Base-by-base conservation (phyloP, 2,113 vertebrate species). In the Pungitius pungitius region DNA sequence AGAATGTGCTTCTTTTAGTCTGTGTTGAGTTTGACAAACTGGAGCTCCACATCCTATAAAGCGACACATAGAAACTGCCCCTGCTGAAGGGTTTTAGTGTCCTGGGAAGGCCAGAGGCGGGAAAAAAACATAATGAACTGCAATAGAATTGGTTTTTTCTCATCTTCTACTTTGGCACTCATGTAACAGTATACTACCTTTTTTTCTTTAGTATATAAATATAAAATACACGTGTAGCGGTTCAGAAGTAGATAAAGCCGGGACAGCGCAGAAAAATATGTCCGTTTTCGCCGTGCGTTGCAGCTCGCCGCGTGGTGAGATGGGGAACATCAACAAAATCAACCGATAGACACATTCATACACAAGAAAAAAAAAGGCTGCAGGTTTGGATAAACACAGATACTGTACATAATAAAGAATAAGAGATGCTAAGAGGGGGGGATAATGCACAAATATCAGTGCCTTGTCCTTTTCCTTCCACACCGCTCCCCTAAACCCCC, bases 121-220 rank as follows among this genome's bases (percentile, higher is more conserved):
- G 12, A n/a, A 1, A 55, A 43, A 73, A 65, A 82, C 59, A 73
- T 66, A 30, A 84, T 66, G 58, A 74, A 75, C 30, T 81, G 79
- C 58, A 57, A 81, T 80, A 85, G 55, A 89, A 92, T 89, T 76
- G 17, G 64, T 52, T n/a, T 77, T 78, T 75, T 52, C 77, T 83
- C 78, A 81, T 87, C 79, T 73, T 85, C 73, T 81, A 86, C 87
- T 92, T 93, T 94, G 93, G 93, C 93, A 92, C 93, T 89, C 74
- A 57, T 86, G 90, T 88, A 84, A 91, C 85, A 84, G 90, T 75
- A 78, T 62, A 90, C 80, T 77, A 77, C 58, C 60, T 88, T 78
- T 71, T 64, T 69, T 61, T 43, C 40, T 69, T 85, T 71, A 61
- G 71, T 90, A 84, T 88, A 92, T 55, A 92, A 90, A 91, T 88